Evolutionary conservation across 2,113 vertebrate genomes (phyloP), one percentile per base, ranked within the genome.

Genomic region (Callorhinus ursinus): DNA sequence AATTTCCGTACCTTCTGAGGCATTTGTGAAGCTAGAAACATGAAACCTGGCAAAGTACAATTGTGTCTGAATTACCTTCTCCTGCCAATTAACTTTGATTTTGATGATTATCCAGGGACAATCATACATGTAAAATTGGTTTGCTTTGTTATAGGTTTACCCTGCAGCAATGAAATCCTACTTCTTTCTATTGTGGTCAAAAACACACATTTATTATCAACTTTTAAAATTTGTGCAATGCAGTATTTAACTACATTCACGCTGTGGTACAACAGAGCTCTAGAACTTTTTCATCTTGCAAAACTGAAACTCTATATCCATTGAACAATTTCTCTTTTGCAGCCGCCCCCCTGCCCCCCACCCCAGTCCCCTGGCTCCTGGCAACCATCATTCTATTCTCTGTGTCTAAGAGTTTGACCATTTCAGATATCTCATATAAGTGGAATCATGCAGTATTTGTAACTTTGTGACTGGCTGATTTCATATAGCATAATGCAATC

Each of bases 11-110:
- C 49, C 31, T 55, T 85, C 19, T 36, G 85, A 88, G 42, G 26
- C 26, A 93, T 87, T 94, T 87, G n/a, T 53, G n/a, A 95, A 84
- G 31, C 39, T 87, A 79, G 42, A 95, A 88, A 88, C 79, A 18
- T 65, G 74, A 95, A 74, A 93, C 19, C 51, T 90, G 76, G 63
- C 71, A 74, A 84, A 67, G 24, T 49, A 76, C 2, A 61, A 2
- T 80, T 77, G 74, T 15, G 6, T 36, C 36, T 59, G 42, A 76
- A n/a, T 81, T 93, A 31, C 46, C 63, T 76, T 93, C 80, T 51
- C 63, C 31, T 95, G 36, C 72, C 42, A 93, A 26, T 85, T 80
- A 91, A 61, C 42, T 71, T 93, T 55, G 69, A 96, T 69, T 91
- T 92, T 61, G 55, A 39, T 85, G 55, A 88, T n/a, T 69, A 39